Evolutionary conservation across 2,113 vertebrate species (phyloP).

Genomic region (Engraulis encrasicolus): DNA sequence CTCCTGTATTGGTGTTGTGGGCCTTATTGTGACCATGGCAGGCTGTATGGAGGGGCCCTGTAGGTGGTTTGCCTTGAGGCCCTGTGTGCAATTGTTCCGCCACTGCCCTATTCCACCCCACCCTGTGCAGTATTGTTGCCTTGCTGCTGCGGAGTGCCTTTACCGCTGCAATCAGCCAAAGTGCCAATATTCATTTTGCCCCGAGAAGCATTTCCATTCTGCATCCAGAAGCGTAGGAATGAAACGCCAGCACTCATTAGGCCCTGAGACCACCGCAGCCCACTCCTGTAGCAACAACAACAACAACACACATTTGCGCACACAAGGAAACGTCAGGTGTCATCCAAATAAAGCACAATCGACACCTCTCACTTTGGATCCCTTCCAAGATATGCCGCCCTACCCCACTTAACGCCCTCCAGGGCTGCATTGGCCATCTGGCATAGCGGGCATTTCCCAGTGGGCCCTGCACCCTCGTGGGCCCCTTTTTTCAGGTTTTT

Average conservation of each 20-base stretch:
- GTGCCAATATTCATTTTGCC: conserved; percentile 46
- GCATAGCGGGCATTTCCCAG: too few relatives aligned
- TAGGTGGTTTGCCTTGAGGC: too few relatives aligned
- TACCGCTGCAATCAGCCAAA: conserved; percentile 49
- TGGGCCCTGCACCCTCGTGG: too few relatives aligned
- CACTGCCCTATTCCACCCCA: too few relatives aligned
- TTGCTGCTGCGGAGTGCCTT: conserved; percentile 31
- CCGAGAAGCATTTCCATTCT: conserved; percentile 41
- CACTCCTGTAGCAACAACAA: conserved; percentile 42
- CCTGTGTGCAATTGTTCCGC: too few relatives aligned
- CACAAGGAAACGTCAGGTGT: conserved; percentile 47
- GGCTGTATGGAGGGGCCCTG: too few relatives aligned
- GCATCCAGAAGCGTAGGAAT: conserved; percentile 52
- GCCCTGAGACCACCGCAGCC: conserved; percentile 30
- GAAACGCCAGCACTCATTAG: conserved; percentile 62
- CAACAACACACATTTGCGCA: conserved; percentile 29
- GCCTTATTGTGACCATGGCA: too few relatives aligned
- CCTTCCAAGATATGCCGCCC: too few relatives aligned
- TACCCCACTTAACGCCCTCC: not conserved
- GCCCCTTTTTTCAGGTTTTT: too few relatives aligned
- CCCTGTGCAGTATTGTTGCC: conserved; percentile 36
- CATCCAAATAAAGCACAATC: not conserved
- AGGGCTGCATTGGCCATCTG: not conserved
- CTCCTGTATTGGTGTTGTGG: too few relatives aligned
- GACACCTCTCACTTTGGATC: not conserved